Evolutionary conservation across 1,140 invertebrate genomes (phyloP).

Genomic region (Linepithema humile): DNA sequence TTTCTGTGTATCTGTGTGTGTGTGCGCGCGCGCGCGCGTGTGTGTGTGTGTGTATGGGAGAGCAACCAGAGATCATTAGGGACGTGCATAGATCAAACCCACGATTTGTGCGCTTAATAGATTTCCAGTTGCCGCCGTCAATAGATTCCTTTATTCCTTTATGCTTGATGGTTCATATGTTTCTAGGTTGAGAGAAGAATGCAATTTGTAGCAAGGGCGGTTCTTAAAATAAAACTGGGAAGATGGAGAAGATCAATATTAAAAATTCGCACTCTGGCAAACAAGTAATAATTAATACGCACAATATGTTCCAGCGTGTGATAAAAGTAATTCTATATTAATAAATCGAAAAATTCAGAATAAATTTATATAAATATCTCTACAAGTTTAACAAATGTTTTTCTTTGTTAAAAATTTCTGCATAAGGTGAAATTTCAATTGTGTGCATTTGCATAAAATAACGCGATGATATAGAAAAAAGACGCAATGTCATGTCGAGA

Average conservation of each 20-base stretch:
- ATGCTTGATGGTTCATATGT: background rate
- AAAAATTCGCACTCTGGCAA: background rate
- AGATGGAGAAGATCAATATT: background rate
- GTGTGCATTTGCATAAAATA: background rate
- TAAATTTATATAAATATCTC: background rate
- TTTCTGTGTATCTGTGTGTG: slow-evolving; percentile 36
- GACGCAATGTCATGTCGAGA: slow-evolving; percentile 40
- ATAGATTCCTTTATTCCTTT: background rate
- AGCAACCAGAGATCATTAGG: background rate
- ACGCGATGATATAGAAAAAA: slow-evolving; percentile 3
- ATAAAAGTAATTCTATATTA: background rate
- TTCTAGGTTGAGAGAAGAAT: background rate
- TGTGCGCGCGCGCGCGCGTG: background rate
- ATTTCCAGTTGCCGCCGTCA: background rate
- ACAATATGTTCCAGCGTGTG: too few relatives aligned
- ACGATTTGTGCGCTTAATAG: background rate
- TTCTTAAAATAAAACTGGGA: background rate
- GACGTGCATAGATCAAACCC: background rate
- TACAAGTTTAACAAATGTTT: background rate
- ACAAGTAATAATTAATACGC: background rate
- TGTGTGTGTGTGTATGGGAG: background rate
- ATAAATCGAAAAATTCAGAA: too few relatives aligned
- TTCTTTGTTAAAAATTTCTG: background rate
- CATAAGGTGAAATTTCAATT: background rate
- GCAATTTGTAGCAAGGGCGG: background rate